phyloP scores from a whole-genome alignment of 2,113 vertebrate genomes.

The Phrynosoma platyrhinos region DNA sequence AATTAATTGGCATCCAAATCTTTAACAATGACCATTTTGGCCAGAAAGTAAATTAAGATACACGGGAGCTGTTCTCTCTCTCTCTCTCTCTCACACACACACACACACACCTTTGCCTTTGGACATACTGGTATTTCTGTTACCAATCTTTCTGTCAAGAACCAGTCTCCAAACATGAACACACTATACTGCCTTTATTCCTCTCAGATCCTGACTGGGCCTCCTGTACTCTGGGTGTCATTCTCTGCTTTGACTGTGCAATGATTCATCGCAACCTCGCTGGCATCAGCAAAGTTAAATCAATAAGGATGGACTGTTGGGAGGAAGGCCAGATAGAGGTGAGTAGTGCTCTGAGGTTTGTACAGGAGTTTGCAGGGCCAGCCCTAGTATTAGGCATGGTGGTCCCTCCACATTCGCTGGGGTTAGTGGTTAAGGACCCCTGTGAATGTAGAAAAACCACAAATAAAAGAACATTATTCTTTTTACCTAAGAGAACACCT shows the following conservation, averaged over 20 bases:
- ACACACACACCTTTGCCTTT: background rate
- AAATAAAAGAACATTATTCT: too few relatives aligned
- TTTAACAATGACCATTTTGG: background rate
- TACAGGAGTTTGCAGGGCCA: too few relatives aligned
- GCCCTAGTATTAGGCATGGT: background rate
- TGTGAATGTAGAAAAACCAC: too few relatives aligned
- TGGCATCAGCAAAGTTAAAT: conserved; percentile 87
- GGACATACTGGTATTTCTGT: background rate
- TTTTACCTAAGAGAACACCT: too few relatives aligned
- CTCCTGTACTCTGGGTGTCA: conserved; percentile 87
- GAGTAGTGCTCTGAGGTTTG: conserved; percentile 27
- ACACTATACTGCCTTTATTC: conserved; percentile 20
- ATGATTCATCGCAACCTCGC: conserved; percentile 86
- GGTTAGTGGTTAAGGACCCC: too few relatives aligned
- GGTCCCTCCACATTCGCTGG: too few relatives aligned
- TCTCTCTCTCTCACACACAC: too few relatives aligned
- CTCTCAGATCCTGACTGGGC: conserved; percentile 86
- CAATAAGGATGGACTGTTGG: conserved; percentile 84
- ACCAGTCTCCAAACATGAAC: background rate
- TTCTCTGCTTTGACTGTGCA: conserved; percentile 87
- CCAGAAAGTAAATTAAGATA: background rate
- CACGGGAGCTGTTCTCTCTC: too few relatives aligned
- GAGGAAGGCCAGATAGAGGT: conserved; percentile 85
- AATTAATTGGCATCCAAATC: too few relatives aligned
- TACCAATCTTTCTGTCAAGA: background rate